These are phyloP conservation scores for Ranitomeya imitator DNA, from an alignment of 2,113 vertebrate species.

Conservation along the genomic window DNA sequence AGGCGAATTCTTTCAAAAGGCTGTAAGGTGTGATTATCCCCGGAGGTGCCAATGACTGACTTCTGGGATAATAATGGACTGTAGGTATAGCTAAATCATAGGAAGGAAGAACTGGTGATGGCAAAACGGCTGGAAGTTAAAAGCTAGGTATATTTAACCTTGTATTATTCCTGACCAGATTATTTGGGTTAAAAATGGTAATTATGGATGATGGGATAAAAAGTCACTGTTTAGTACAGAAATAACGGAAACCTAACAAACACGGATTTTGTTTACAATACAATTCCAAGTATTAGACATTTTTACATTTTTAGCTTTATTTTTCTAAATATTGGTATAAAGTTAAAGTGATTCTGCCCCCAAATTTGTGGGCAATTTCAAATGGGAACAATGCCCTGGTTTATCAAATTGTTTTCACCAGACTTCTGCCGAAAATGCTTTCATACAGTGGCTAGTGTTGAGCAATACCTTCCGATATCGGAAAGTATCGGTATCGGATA, in stretches of 20 bases:
- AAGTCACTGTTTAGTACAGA: not conserved
- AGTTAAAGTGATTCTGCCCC: not conserved
- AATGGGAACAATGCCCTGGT: too few relatives aligned
- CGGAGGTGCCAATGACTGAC: not conserved
- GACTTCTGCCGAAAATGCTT: too few relatives aligned
- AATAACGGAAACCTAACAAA: not conserved
- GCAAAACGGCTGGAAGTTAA: not conserved
- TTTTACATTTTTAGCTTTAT: not conserved
- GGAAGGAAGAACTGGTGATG: not conserved
- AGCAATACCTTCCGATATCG: too few relatives aligned
- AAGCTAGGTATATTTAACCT: not conserved
- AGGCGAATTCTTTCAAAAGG: not conserved
- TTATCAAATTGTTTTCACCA: too few relatives aligned
- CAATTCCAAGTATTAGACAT: not conserved
- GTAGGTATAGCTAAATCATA: not conserved
- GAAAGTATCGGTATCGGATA: too few relatives aligned
- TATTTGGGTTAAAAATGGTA: not conserved
- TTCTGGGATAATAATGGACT: conserved; percentile 15
- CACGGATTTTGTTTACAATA: not conserved
- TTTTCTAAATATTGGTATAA: not conserved
- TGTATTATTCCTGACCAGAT: conserved; percentile 2
- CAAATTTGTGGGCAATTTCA: too few relatives aligned
- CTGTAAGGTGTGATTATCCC: conserved; percentile 30
- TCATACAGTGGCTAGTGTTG: too few relatives aligned
- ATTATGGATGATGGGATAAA: not conserved